Evolutionary conservation across 2,888 invertebrate species (phyloP).

Genomic region (Laspeyria flexula): DNA sequence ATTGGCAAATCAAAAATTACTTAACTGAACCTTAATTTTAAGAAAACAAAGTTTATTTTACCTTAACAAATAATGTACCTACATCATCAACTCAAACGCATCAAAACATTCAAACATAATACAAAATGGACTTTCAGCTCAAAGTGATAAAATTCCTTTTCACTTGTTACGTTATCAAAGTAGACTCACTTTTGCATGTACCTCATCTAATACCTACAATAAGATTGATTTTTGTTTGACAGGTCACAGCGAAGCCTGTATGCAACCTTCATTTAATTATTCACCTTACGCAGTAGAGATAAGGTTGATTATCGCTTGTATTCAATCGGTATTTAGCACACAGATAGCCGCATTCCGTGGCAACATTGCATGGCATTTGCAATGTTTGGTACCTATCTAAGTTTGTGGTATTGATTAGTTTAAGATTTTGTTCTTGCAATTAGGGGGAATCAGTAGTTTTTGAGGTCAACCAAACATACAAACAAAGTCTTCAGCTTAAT

Average conservation of each 20-base stretch:
- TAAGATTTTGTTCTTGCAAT: not conserved
- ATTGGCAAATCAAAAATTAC: too few relatives aligned
- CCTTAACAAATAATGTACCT: not conserved
- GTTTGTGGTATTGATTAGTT: not conserved
- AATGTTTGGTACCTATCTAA: slow-evolving; percentile 19
- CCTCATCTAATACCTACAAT: not conserved
- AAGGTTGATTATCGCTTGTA: slow-evolving; percentile 9
- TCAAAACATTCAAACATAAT: not conserved
- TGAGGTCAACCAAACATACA: too few relatives aligned
- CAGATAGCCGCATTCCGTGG: slow-evolving; percentile 34
- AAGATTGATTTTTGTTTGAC: slow-evolving; percentile 1
- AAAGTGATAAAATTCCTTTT: not conserved
- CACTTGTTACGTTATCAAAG: not conserved
- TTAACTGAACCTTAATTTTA: not conserved
- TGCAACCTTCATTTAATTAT: not conserved
- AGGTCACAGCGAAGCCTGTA: not conserved
- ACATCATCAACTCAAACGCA: not conserved
- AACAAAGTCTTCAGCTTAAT: too few relatives aligned
- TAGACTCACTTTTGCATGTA: not conserved
- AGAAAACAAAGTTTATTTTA: not conserved
- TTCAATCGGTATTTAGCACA: slow-evolving; percentile 29
- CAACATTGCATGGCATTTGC: slow-evolving; percentile 31
- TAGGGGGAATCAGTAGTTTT: too few relatives aligned
- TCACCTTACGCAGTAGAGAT: not conserved
- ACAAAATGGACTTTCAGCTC: not conserved